Conservation (phyloP, 2,888 invertebrate genomes). For the Macrosiphum euphorbiae region DNA sequence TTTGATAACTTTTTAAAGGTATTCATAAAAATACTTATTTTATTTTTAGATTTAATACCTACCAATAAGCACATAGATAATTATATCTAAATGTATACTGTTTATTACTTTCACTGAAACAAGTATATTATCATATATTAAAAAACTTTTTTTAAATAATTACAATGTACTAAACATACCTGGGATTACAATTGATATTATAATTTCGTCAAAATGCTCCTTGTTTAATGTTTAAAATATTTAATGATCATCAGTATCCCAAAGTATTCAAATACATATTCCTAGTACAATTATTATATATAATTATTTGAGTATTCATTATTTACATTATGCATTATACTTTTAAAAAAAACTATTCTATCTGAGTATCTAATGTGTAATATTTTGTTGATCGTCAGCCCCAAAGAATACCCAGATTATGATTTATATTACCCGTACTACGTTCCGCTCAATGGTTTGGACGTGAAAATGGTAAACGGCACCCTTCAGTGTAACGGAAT, state of each 20-base stretch:
- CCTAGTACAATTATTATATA: background rate
- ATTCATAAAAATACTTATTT: background rate
- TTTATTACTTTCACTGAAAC: background rate
- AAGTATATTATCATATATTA: background rate
- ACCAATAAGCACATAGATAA: background rate
- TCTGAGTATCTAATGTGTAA: background rate
- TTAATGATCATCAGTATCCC: background rate
- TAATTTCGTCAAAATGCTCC: background rate
- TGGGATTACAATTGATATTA: background rate
- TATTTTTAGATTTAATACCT: too few relatives aligned
- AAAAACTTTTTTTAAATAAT: background rate
- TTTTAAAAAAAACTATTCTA: background rate
- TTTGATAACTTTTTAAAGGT: background rate
- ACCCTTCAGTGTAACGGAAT: constrained; percentile 96
- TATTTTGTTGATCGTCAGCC: constrained; percentile 66
- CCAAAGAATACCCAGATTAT: constrained; percentile 71
- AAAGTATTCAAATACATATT: background rate
- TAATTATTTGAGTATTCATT: background rate
- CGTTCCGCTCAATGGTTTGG: constrained; percentile 97
- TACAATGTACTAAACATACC: background rate
- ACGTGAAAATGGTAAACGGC: constrained; percentile 97
- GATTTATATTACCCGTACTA: constrained; percentile 90
- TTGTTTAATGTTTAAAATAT: background rate
- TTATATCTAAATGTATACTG: background rate
- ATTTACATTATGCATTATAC: background rate